Percentiles rank a stretch among this genome's conserved stretches.
phyloP scores from a whole-genome alignment of 2,888 invertebrate species.

The Ceraclea dissimilis region DNA sequence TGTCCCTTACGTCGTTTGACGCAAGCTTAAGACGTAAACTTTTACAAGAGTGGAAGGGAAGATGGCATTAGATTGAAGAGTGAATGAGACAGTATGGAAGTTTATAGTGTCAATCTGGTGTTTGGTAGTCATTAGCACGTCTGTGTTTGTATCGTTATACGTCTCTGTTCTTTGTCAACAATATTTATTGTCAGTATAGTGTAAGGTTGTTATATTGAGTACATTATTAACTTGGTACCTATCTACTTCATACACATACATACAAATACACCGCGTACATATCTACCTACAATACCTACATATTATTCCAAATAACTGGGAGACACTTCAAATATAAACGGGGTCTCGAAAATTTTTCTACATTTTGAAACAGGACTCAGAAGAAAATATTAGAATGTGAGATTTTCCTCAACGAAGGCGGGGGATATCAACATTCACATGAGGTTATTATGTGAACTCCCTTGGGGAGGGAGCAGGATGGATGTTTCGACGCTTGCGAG shows the following conservation, averaged over 20 bases:
- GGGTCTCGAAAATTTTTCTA: too few relatives aligned
- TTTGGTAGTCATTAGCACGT: slow-evolving; percentile 26
- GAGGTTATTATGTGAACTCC: too few relatives aligned
- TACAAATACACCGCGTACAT: not conserved
- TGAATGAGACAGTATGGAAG: slow-evolving; percentile 12
- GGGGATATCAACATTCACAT: too few relatives aligned
- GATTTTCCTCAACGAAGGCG: too few relatives aligned
- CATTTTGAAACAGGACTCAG: too few relatives aligned
- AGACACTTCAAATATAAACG: too few relatives aligned
- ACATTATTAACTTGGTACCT: not conserved
- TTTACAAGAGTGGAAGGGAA: slow-evolving; percentile 15
- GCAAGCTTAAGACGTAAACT: slow-evolving; percentile 22
- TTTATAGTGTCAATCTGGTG: slow-evolving; percentile 26
- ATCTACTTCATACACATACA: not conserved
- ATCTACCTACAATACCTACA: too few relatives aligned
- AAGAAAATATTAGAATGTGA: too few relatives aligned
- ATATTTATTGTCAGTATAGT: slow-evolving; percentile 18
- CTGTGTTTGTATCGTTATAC: slow-evolving; percentile 19
- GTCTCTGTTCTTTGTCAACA: slow-evolving; percentile 24
- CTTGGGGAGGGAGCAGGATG: too few relatives aligned
- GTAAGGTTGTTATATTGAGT: not conserved
- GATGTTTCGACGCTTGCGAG: too few relatives aligned
- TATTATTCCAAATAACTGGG: too few relatives aligned
- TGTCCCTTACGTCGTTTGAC: slow-evolving; percentile 21
- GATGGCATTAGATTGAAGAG: slow-evolving; percentile 2